These are phyloP conservation scores for Synergus laeviventris DNA, from an alignment of 2,888 invertebrate genomes.

Conservation along the genomic window DNA sequence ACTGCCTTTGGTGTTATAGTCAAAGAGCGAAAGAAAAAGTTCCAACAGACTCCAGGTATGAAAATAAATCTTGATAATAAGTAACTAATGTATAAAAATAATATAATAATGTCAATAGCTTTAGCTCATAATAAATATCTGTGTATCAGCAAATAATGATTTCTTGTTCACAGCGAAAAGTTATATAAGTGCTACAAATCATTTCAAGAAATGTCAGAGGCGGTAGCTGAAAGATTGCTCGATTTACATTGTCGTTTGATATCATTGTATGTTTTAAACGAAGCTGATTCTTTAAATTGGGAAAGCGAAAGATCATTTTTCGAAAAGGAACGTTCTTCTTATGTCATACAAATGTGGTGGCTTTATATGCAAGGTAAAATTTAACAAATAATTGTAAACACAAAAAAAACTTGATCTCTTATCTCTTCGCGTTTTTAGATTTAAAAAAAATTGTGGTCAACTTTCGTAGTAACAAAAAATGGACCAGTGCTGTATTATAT, in stretches of 20 bases:
- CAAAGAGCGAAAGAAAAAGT: constrained; percentile 78
- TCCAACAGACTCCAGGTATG: constrained; percentile 61
- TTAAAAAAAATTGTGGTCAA: background rate
- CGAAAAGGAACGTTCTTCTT: constrained; percentile 87
- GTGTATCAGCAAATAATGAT: background rate
- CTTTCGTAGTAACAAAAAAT: too few species aligned
- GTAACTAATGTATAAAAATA: too few species aligned
- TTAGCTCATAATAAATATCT: too few species aligned
- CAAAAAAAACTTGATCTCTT: background rate
- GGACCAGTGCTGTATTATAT: too few species aligned
- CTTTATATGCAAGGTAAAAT: constrained; percentile 86
- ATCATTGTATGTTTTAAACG: constrained; percentile 88
- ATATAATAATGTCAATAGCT: too few species aligned
- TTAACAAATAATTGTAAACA: background rate
- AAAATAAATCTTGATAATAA: too few species aligned
- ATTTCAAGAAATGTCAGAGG: constrained; percentile 90
- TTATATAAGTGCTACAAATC: constrained; percentile 82
- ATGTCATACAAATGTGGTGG: constrained; percentile 93
- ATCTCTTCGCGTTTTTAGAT: background rate
- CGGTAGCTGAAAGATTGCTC: constrained; percentile 87
- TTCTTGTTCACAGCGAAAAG: constrained; percentile 57
- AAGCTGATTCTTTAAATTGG: constrained; percentile 88
- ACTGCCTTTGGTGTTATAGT: constrained; percentile 87
- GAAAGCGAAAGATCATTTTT: constrained; percentile 82
- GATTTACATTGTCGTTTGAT: constrained; percentile 88